These are phyloP conservation scores for Hirtodrosophila trivittata DNA, from an alignment of 2,888 invertebrate species.

Conservation along the genomic window DNA sequence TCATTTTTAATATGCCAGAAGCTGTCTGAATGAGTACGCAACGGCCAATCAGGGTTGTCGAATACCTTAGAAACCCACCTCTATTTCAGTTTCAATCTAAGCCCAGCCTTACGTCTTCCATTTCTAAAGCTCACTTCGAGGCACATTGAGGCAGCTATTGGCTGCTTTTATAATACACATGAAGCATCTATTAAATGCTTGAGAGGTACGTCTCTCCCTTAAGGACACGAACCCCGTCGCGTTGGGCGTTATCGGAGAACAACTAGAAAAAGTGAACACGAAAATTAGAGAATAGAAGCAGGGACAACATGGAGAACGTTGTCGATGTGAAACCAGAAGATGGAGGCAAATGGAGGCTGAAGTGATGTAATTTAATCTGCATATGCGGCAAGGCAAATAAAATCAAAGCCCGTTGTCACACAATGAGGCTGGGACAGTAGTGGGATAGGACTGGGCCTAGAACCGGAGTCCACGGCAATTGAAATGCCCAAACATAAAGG, in stretches of 20 bases:
- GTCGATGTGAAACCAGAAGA: slow-evolving; percentile 21
- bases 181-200: too few species aligned
- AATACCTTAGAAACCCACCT: too few species aligned
- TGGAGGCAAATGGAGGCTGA: slow-evolving; percentile 40
- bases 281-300: slow-evolving; percentile 63
- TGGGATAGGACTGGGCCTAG: neutral
- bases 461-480: slow-evolving; percentile 47
- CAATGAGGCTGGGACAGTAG: slow-evolving; percentile 42
- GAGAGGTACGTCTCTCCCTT: neutral
- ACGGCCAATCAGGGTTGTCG: too few species aligned
- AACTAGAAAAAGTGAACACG: slow-evolving; percentile 44
- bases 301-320: slow-evolving; percentile 7
- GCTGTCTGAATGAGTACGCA: too few species aligned
- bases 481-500: slow-evolving; percentile 47
- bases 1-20: too few species aligned
- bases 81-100: neutral
- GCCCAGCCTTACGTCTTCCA: neutral
- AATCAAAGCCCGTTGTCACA: slow-evolving; percentile 55
- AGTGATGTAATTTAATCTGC: slow-evolving; percentile 78
- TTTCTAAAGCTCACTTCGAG: slow-evolving; percentile 24
- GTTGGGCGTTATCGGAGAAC: slow-evolving; percentile 28
- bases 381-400: slow-evolving; percentile 57
- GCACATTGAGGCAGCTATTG: slow-evolving; percentile 18
- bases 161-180: neutral
- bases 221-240: slow-evolving; percentile 1